Evolutionary conservation across 1,140 invertebrate species (phyloP), one percentile per base, ranked within the genome.

Genomic region (Pseudomyrmex gracilis): DNA sequence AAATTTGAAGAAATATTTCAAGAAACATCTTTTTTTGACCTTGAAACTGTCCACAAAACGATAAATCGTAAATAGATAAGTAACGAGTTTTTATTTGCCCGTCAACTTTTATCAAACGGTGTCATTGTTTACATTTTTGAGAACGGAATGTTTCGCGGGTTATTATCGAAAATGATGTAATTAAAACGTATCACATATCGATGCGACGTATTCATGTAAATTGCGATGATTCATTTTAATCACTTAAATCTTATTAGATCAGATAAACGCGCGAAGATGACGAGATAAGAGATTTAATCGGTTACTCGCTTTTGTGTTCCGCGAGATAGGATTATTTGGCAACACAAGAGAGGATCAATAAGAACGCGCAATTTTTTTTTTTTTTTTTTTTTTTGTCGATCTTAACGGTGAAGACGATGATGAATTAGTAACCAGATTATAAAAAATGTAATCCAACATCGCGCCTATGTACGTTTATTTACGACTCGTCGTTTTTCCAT

Each of bases 401-500:
- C 34, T 34, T 7, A 34, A 22, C 15, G 10, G n/a, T n/a, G n/a
- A n/a, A 70, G 34, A n/a, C 47, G 3, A 47, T 49, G 3, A 0
- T 51, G 58, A 43, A 57, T 47, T 34, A 34, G n/a, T 34, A 68
- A 17, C 15, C 12, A 1, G 45, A 13, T 17, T 61, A n/a, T n/a
- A n/a, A 24, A 49, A 34, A 34, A 7, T n/a, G 5, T 34, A 34
- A 34, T 49, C 17, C n/a, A 12, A 64, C n/a, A 13, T 34, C 34
- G 7, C 24, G 1, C 22, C 57, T 45, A 67, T 8, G 61, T 78
- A 47, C n/a, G 15, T 58, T 43, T 49, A 60, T 58, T 58, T 47
- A 12, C 20, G 53, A 60, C 12, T 58, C 66, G 58, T 43, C 64
- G 60, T 80, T 60, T 34, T 34, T 43, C 55, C 53, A 70, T 71